Percentiles rank a stretch among this genome's conserved stretches.
phyloP scores from a whole-genome alignment of 2,888 invertebrate species.

The Hydraecia micacea region DNA sequence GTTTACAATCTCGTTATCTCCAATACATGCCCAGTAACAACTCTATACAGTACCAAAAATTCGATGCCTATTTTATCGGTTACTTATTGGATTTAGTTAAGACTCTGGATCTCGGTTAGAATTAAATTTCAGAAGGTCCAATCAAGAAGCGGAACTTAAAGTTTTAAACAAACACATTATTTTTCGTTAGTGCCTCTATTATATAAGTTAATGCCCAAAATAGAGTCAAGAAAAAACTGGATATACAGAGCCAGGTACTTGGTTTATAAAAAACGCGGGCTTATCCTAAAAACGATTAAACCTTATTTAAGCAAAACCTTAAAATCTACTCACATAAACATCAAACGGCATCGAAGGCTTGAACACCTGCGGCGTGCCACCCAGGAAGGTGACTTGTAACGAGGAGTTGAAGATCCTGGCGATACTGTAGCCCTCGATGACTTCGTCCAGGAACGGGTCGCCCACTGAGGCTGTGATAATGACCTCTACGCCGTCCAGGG shows the following conservation, averaged over 20 bases:
- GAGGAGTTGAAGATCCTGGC: conserved; percentile 97
- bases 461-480: conserved; percentile 96
- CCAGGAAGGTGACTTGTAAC: conserved; percentile 95
- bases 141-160: neutral
- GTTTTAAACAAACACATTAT: neutral
- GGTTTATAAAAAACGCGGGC: neutral
- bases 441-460: conserved; percentile 95
- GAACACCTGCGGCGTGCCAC: conserved; percentile 97
- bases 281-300: neutral
- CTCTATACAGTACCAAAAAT: neutral
- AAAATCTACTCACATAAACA: conserved; percentile 91
- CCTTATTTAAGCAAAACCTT: neutral
- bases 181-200: neutral
- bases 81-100: neutral
- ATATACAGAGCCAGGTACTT: neutral
- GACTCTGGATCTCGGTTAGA: neutral
- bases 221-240: neutral
- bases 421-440: conserved; percentile 96
- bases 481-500: conserved; percentile 94
- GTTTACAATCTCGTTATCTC: neutral
- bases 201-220: neutral
- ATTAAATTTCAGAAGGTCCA: neutral
- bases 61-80: neutral
- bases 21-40: neutral
- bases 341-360: conserved; percentile 98